phyloP scores from a whole-genome alignment of 2,113 vertebrate species.

The Gallinago undulata region DNA sequence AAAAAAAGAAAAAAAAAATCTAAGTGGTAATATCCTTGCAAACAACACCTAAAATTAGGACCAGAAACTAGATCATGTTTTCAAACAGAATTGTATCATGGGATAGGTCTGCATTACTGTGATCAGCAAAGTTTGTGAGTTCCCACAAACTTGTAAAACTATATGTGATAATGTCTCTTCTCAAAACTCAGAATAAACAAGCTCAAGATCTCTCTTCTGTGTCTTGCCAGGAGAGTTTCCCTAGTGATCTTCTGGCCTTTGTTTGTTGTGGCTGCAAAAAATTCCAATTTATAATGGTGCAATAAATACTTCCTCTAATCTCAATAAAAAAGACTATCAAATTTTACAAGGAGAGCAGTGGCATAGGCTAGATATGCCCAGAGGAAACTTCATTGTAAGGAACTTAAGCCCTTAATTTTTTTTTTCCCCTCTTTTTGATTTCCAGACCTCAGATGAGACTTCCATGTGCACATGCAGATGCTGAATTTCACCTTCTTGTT shows the following conservation, averaged over 20 bases:
- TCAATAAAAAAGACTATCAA: background rate
- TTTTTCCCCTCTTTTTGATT: background rate
- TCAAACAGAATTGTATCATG: background rate
- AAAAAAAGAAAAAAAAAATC: background rate
- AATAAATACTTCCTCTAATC: background rate
- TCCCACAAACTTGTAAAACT: background rate
- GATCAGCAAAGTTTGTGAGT: background rate
- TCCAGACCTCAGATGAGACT: background rate
- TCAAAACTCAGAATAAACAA: background rate
- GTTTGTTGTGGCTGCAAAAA: background rate
- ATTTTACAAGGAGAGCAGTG: background rate
- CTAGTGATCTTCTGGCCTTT: background rate
- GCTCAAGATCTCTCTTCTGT: background rate
- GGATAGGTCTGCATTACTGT: background rate
- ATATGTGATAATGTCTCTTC: background rate
- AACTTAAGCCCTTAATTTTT: background rate
- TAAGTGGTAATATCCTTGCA: background rate
- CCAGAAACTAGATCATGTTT: background rate
- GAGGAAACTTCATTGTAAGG: background rate
- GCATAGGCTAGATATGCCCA: background rate
- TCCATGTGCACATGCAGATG: background rate
- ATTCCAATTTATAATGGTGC: background rate
- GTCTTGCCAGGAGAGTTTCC: background rate
- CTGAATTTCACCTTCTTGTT: background rate
- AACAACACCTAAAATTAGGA: background rate